These are phyloP conservation scores for Autographa pulchrina DNA, from an alignment of 2,888 invertebrate genomes.

Conservation along the genomic window DNA sequence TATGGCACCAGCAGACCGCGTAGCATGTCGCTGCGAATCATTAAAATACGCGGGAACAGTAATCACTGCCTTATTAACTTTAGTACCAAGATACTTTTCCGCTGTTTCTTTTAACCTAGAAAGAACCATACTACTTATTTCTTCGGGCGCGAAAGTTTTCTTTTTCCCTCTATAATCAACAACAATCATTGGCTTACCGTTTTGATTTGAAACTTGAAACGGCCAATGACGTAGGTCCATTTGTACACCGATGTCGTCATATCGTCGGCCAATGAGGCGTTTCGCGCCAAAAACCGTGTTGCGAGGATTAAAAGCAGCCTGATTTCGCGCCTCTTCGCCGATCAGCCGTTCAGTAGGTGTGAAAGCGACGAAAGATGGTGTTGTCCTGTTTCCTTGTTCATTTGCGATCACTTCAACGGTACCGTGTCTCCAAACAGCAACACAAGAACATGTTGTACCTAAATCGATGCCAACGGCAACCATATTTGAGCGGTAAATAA, in stretches of 20 bases:
- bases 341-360: constrained; percentile 72
- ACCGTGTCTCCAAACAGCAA: constrained; percentile 77
- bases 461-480: constrained; percentile 81
- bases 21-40: constrained; percentile 77
- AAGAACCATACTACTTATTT: constrained; percentile 80
- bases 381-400: constrained; percentile 75
- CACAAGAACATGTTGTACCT: constrained; percentile 78
- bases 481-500: constrained; percentile 63
- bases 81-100: constrained; percentile 70
- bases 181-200: constrained; percentile 77
- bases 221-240: constrained; percentile 77
- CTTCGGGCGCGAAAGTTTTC: constrained; percentile 75
- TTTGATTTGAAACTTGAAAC: constrained; percentile 70
- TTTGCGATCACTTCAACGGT: constrained; percentile 77
- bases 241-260: constrained; percentile 76
- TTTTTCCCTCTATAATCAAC: constrained; percentile 72
- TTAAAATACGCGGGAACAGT: constrained; percentile 82
- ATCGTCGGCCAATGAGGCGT: constrained; percentile 76
- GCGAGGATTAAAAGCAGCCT: constrained; percentile 71
- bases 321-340: constrained; percentile 78
- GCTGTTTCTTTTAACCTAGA: constrained; percentile 78
- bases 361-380: constrained; percentile 80
- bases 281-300: constrained; percentile 80
- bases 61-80: constrained; percentile 76
- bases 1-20: constrained; percentile 71